These are phyloP conservation scores for Fopius arisanus DNA, from an alignment of 1,140 invertebrate species.

Conservation along the genomic window DNA sequence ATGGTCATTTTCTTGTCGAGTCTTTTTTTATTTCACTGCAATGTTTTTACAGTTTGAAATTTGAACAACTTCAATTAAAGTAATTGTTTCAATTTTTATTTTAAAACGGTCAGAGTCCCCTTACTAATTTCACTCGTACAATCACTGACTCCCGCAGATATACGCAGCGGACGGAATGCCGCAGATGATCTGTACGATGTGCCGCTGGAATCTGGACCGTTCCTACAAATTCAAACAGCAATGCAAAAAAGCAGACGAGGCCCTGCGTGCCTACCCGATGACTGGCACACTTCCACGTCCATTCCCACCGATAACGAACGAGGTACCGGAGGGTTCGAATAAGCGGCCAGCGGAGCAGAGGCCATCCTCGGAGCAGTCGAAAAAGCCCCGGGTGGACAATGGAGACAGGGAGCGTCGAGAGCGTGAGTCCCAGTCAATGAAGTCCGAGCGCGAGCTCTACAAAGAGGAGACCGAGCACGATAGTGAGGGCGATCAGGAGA, in stretches of 20 bases:
- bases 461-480: conserved; percentile 65
- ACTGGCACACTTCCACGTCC: conserved; percentile 70
- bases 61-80: no score
- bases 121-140: background rate
- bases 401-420: conserved; percentile 51
- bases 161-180: conserved; percentile 79
- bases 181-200: conserved; percentile 72
- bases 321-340: background rate
- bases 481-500: conserved; percentile 57
- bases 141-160: conserved; percentile 65
- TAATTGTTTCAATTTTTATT: no score
- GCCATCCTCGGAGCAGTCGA: conserved; percentile 41
- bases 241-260: conserved; percentile 76
- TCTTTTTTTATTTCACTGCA: no score
- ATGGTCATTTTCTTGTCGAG: no score
- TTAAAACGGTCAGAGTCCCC: no score
- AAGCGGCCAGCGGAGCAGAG: conserved; percentile 50
- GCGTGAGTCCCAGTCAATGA: background rate
- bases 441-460: conserved; percentile 24
- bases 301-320: conserved; percentile 51
- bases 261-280: conserved; percentile 71
- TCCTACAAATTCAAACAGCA: conserved; percentile 78
- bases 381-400: conserved; percentile 55
- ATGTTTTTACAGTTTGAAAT: no score
- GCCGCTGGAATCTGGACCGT: conserved; percentile 72